Evolutionary conservation across 2,797 vertebrate genomes (phyloP).

Genomic region (Alauda arvensis): DNA sequence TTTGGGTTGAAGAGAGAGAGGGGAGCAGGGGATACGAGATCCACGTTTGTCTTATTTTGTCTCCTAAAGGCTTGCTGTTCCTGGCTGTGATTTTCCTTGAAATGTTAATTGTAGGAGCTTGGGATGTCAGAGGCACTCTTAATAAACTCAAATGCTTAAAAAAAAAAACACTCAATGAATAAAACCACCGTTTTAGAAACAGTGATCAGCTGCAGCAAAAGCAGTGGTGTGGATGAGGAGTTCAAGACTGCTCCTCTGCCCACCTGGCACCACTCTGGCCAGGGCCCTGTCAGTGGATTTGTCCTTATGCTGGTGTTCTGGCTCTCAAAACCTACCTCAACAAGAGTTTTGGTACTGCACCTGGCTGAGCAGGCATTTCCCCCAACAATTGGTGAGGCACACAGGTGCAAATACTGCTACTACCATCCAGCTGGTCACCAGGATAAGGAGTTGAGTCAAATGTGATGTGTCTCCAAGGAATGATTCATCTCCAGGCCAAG

Average conservation of each 20-base stretch:
- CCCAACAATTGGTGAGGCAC: not conserved
- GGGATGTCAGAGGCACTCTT: conserved; percentile 59
- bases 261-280: not conserved
- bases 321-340: conserved; percentile 38
- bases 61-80: conserved; percentile 12
- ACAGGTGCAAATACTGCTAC: not conserved
- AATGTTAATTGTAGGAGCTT: conserved; percentile 59
- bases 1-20: not conserved
- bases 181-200: conserved; percentile 57
- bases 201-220: conserved; percentile 49
- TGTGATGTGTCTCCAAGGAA: not conserved
- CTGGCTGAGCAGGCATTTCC: not conserved
- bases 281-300: not conserved
- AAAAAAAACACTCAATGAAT: conserved; percentile 18
- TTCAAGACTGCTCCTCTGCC: conserved; percentile 15
- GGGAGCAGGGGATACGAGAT: not conserved
- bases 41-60: conserved; percentile 10
- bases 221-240: conserved; percentile 24
- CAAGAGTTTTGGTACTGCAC: not conserved
- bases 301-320: not conserved
- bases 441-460: not conserved
- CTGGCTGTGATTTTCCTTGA: conserved; percentile 17
- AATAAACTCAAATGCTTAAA: conserved; percentile 37
- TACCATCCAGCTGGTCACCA: not conserved
- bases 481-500: not conserved